Evolutionary conservation across 2,888 invertebrate species (phyloP), one percentile per base, ranked within the genome.

Genomic region (Altica lythri): DNA sequence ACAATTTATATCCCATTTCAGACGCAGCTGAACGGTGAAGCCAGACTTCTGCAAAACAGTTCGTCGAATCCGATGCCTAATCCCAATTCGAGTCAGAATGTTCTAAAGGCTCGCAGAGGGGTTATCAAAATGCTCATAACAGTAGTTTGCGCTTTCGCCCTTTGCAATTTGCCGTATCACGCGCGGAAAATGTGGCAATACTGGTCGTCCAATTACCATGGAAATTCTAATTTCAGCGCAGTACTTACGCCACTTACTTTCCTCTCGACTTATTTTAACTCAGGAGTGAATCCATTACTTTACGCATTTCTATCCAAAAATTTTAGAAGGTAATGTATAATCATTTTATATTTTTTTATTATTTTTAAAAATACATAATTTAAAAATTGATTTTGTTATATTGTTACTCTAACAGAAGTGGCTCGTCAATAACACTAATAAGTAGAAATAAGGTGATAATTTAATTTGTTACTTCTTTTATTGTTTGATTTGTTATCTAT

Each of bases 91-190:
- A 87, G 89, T 43, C 86, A 85, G 65, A 89, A 89, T 72, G 88
- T 90, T 8, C 75, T 93, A 56, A 83, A 86, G 45, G 90, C 92
- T 17, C 82, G 93, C 13, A 83, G 90, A 22, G 89, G 91, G 40
- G 94, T 95, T 42, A 91, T 95, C 63, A 86, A 91, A 59, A 90
- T 95, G 85, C 81, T 95, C 63, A 89, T 95, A 58, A 88, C 90
- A 18, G 90, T 95, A 40, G 93, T 95, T 42, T 81, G 90, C 62
- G 88, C 91, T 46, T 95, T 95, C 76, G 92, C 93, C 10, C 72
- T 93, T 27, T 93, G 94, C 78, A 92, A 94, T 75, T 78, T 95
- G 57, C 95, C 95, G 0, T 90, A 90, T 77, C 94, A 95, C 77
- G 89, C 88, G 1, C 82, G 93, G 27, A 91, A 91, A 73, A 85